These are phyloP conservation scores for Drosophila conformis DNA, from an alignment of 2,888 invertebrate genomes.

Conservation along the genomic window DNA sequence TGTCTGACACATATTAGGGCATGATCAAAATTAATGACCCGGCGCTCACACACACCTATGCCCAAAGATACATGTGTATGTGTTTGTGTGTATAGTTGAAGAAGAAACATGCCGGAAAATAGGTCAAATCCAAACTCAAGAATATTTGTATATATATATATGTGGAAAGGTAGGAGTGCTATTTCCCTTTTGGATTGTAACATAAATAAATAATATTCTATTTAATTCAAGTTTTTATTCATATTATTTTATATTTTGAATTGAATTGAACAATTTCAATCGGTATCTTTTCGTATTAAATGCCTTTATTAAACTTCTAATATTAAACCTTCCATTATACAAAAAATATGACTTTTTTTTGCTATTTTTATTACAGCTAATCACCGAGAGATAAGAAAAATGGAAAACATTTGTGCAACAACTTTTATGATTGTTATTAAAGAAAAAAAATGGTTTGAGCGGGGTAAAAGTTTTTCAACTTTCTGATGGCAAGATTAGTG, in stretches of 20 bases:
- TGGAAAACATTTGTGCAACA: slow-evolving; percentile 59
- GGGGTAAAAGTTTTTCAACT: slow-evolving; percentile 70
- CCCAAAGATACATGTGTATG: slow-evolving; percentile 21
- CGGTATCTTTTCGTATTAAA: not conserved
- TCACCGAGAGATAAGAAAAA: slow-evolving; percentile 44
- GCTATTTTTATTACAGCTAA: slow-evolving; percentile 24
- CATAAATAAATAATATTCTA: not conserved
- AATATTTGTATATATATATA: not conserved
- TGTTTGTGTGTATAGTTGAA: slow-evolving; percentile 40
- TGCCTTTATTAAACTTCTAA: not conserved
- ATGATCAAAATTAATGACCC: slow-evolving; percentile 82
- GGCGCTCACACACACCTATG: slow-evolving; percentile 56
- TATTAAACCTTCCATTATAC: not conserved
- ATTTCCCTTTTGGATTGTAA: not conserved
- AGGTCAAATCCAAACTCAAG: slow-evolving; percentile 50
- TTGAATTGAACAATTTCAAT: not conserved
- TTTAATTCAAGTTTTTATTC: not conserved
- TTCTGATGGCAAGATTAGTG: slow-evolving; percentile 75
- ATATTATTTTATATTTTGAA: not conserved
- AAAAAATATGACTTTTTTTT: not conserved
- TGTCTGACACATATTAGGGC: slow-evolving; percentile 81
- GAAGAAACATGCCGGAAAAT: slow-evolving; percentile 40
- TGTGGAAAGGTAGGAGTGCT: not conserved
- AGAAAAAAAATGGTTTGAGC: slow-evolving; percentile 12
- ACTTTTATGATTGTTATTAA: slow-evolving; percentile 69